Percentiles rank a stretch among this genome's conserved stretches.
Evolutionary conservation across 1,140 invertebrate species (phyloP).

Genomic region (Paraescarpia echinospica): DNA sequence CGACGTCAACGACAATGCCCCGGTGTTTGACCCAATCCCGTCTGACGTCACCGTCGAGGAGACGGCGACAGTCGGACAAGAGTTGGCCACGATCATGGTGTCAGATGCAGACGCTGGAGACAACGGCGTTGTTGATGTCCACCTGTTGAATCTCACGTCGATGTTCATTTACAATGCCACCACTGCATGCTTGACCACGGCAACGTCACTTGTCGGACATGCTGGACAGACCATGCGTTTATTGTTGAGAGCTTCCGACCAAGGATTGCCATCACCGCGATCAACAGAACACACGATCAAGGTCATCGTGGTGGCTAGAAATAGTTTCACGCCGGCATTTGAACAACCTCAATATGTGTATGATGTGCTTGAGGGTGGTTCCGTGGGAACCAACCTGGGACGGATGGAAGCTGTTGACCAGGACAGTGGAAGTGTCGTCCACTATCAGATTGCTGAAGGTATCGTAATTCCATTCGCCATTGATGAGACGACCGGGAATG

Average conservation of each 20-base stretch:
- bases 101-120: not conserved
- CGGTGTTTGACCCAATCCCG: slow-evolving; percentile 11
- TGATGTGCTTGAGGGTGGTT: slow-evolving; percentile 83
- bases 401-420: slow-evolving; percentile 21
- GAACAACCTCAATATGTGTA: slow-evolving; percentile 72
- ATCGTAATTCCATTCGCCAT: slow-evolving; percentile 38
- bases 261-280: slow-evolving; percentile 75
- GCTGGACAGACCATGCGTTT: not conserved
- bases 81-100: slow-evolving; percentile 17
- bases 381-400: slow-evolving; percentile 58
- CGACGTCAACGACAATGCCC: slow-evolving; percentile 18
- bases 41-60: slow-evolving; percentile 22
- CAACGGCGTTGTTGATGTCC: not conserved
- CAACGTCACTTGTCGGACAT: not conserved
- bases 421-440: not conserved
- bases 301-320: slow-evolving; percentile 84
- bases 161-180: not conserved
- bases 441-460: not conserved
- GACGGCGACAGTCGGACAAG: not conserved
- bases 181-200: not conserved
- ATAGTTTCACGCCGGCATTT: slow-evolving; percentile 72
- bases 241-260: slow-evolving; percentile 76
- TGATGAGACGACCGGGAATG: slow-evolving; percentile 69
- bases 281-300: slow-evolving; percentile 70
- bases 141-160: not conserved